Evolutionary conservation across 2,888 invertebrate species (phyloP).

Genomic region (Ophioninae sp.): DNA sequence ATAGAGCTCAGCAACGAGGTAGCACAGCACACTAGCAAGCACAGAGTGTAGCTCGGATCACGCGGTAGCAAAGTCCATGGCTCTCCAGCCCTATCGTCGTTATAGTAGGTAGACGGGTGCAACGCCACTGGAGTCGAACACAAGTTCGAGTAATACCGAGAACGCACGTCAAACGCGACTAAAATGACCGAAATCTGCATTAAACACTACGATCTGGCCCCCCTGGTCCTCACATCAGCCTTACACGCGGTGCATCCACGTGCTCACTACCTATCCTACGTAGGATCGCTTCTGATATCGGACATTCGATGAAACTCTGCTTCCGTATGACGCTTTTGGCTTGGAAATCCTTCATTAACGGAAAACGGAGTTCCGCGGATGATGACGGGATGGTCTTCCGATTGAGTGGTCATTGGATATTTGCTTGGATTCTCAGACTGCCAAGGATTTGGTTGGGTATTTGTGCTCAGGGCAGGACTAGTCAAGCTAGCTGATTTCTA

Average conservation of each 20-base stretch:
- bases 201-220: slow-evolving; percentile 62
- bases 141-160: slow-evolving; percentile 78
- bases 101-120: slow-evolving; percentile 63
- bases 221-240: slow-evolving; percentile 26
- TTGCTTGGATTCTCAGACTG: not conserved
- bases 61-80: slow-evolving; percentile 76
- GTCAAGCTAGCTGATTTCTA: no score
- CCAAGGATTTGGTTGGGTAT: no score
- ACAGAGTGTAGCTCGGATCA: slow-evolving; percentile 68
- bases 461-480: no score
- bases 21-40: slow-evolving; percentile 63
- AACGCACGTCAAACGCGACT: slow-evolving; percentile 79
- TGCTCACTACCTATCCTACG: slow-evolving; percentile 33
- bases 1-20: slow-evolving; percentile 72
- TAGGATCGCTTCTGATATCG: slow-evolving; percentile 14
- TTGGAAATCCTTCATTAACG: slow-evolving; percentile 1
- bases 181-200: slow-evolving; percentile 80
- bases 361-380: not conserved
- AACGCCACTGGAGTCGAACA: slow-evolving; percentile 71
- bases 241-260: slow-evolving; percentile 46
- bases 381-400: not conserved
- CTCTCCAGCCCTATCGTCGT: slow-evolving; percentile 56
- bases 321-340: not conserved
- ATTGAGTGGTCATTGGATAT: not conserved
- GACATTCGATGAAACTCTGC: slow-evolving; percentile 7